These are phyloP conservation scores for Pristiophorus japonicus DNA, from an alignment of 2,113 vertebrate genomes.

Conservation along the genomic window DNA sequence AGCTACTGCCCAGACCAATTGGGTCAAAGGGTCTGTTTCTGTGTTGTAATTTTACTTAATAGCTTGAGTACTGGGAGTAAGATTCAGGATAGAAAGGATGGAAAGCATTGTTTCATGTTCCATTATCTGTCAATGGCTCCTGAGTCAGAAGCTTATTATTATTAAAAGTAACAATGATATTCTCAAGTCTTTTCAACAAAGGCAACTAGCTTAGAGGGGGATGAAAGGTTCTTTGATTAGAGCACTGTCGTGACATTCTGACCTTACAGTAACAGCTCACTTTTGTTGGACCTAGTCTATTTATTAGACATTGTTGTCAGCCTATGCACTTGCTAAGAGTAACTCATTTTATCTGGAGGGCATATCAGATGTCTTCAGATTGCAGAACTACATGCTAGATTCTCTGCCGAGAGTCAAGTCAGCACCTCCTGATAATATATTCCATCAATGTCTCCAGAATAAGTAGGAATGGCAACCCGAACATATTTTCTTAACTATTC, in stretches of 20 bases:
- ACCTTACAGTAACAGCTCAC: conserved; percentile 60
- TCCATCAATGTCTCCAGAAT: conserved; percentile 46
- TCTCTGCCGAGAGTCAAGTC: neutral
- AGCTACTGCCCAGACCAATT: no score
- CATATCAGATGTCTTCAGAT: neutral
- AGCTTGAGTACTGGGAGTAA: neutral
- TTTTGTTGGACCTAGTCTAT: conserved; percentile 50
- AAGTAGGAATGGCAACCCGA: conserved; percentile 50
- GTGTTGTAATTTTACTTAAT: neutral
- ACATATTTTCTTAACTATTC: conserved; percentile 37
- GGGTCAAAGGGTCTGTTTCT: neutral
- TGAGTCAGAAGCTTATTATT: conserved; percentile 70
- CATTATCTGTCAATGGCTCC: conserved; percentile 67
- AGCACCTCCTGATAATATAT: conserved; percentile 44
- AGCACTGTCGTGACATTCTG: conserved; percentile 62
- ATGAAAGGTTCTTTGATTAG: conserved; percentile 71
- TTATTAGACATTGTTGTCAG: conserved; percentile 52
- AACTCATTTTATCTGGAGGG: neutral
- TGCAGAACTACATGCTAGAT: neutral
- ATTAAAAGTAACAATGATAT: conserved; percentile 75
- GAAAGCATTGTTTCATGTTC: conserved; percentile 59
- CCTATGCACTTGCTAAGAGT: neutral
- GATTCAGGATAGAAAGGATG: neutral
- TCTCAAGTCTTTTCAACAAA: conserved; percentile 67
- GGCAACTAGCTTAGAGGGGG: conserved; percentile 61